A percentile compares a stretch with the other conserved stretches of the same genome.
Conservation (phyloP, 2,113 vertebrate species). For the Calidris pugnax region DNA sequence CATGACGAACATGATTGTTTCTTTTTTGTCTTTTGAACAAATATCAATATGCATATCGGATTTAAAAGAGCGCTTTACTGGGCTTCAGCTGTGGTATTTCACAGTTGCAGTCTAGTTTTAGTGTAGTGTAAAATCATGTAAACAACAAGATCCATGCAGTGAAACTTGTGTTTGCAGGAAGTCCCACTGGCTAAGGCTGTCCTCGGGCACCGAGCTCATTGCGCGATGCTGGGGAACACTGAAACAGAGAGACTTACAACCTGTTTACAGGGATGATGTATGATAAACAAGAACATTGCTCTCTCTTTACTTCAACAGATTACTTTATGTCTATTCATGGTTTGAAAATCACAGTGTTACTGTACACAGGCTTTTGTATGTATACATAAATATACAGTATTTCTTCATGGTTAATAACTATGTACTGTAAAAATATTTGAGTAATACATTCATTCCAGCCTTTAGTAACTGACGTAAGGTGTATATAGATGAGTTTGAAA, state of each 20-base stretch:
- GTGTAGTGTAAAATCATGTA: background rate
- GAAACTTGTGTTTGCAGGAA: background rate
- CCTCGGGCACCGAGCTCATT: fast-evolving
- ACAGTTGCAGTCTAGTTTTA: background rate
- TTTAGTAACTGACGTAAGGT: background rate
- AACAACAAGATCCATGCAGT: background rate
- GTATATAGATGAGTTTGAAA: background rate
- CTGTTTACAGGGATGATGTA: background rate
- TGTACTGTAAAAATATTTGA: background rate
- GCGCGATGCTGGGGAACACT: background rate
- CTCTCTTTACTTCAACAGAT: background rate
- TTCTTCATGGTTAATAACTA: background rate
- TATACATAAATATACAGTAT: background rate
- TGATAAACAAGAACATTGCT: background rate
- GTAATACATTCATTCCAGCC: background rate
- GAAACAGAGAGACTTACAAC: background rate
- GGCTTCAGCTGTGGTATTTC: background rate
- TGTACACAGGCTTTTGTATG: background rate
- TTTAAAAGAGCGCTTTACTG: background rate
- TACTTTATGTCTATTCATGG: background rate
- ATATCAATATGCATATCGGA: background rate
- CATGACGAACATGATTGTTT: background rate
- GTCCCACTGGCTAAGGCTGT: background rate
- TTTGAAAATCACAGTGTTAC: background rate
- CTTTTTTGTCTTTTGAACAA: background rate